phyloP scores from a whole-genome alignment of 2,888 invertebrate species.

The Barypeithes pellucidus region DNA sequence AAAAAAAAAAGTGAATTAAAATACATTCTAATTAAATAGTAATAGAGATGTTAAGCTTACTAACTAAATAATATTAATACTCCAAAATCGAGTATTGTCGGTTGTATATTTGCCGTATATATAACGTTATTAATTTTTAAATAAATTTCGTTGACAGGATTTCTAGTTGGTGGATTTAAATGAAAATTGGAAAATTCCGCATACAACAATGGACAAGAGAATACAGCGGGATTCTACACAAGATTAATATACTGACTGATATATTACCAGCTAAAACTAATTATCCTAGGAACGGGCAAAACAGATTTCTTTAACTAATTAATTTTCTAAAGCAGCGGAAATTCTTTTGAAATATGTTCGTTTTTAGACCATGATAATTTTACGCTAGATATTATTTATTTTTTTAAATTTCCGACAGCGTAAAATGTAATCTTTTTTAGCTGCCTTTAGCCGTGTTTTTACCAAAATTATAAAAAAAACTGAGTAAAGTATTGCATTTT shows the following conservation, averaged over 20 bases:
- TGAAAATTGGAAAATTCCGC: constrained; percentile 50
- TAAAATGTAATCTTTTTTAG: too few relatives aligned
- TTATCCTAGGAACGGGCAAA: constrained; percentile 35
- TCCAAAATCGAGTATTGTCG: too few relatives aligned
- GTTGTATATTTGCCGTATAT: too few relatives aligned
- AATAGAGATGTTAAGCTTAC: too few relatives aligned
- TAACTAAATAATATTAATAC: constrained; percentile 28
- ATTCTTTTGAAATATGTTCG: constrained; percentile 15
- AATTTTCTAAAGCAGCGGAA: constrained; percentile 30
- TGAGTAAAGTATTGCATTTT: too few relatives aligned
- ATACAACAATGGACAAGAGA: constrained; percentile 48
- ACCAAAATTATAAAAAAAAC: too few relatives aligned
- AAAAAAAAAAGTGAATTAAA: too few relatives aligned
- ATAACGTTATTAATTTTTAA: constrained; percentile 50
- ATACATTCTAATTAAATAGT: too few relatives aligned
- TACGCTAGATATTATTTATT: too few relatives aligned
- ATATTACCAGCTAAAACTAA: constrained; percentile 50
- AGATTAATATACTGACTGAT: constrained; percentile 49
- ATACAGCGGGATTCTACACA: constrained; percentile 19
- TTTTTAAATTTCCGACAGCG: too few relatives aligned
- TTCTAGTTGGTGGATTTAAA: constrained; percentile 46
- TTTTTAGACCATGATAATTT: background rate
- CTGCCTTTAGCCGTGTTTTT: too few relatives aligned
- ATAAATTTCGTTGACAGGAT: constrained; percentile 51
- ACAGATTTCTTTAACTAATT: constrained; percentile 45